Percentiles rank a stretch among this genome's conserved stretches.
Evolutionary conservation across 2,888 invertebrate genomes (phyloP).

Genomic region (Stomorhina lunata): DNA sequence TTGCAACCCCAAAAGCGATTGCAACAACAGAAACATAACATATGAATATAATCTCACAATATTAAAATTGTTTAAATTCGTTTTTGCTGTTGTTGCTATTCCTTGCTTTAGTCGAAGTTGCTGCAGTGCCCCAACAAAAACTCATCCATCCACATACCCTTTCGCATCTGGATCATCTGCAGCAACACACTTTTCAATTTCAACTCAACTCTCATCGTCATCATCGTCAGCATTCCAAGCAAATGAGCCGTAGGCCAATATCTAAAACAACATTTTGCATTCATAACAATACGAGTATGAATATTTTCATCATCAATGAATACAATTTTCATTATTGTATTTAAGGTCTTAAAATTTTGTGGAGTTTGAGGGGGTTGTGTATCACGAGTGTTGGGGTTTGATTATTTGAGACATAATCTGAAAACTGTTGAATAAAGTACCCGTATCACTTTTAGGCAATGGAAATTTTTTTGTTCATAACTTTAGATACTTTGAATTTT

Average conservation of each 20-base stretch:
- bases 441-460: neutral
- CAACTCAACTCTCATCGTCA: conserved; percentile 22
- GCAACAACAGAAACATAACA: conserved; percentile 26
- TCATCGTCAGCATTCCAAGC: conserved; percentile 54
- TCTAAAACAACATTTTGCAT: conserved; percentile 54
- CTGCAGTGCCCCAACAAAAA: conserved; percentile 28
- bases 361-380: neutral
- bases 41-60: conserved; percentile 59
- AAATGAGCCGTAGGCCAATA: conserved; percentile 63
- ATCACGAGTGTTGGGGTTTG: neutral
- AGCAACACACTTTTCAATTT: conserved; percentile 42
- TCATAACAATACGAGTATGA: conserved; percentile 52
- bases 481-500: too few relatives aligned
- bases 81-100: conserved; percentile 14
- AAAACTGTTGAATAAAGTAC: neutral
- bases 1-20: conserved; percentile 55
- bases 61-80: conserved; percentile 41
- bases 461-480: too few relatives aligned
- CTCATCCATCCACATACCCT: neutral
- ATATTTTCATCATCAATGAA: conserved; percentile 64
- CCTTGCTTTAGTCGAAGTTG: conserved; percentile 25
- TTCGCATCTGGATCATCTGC: neutral
- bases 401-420: neutral
- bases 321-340: conserved; percentile 60
- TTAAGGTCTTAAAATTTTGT: conserved; percentile 6